A percentile compares a stretch with the other conserved stretches of the same genome.
These are phyloP conservation scores for Vireo griseus DNA, from an alignment of 2,797 vertebrate genomes.

Conservation along the genomic window DNA sequence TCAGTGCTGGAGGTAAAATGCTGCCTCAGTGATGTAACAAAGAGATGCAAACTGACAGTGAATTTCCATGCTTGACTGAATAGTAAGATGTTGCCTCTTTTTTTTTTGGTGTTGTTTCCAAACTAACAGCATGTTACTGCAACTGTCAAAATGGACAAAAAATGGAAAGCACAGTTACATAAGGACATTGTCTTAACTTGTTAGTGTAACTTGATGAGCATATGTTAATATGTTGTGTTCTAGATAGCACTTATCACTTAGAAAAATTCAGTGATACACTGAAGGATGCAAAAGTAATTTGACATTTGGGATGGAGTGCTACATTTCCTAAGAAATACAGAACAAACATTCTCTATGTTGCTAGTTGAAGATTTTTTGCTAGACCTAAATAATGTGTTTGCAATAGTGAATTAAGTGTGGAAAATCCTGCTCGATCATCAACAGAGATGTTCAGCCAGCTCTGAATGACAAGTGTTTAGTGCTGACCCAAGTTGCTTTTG, in stretches of 20 bases:
- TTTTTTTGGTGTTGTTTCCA: not conserved
- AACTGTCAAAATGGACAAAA: not conserved
- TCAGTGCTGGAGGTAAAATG: conserved; percentile 54
- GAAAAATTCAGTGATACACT: not conserved
- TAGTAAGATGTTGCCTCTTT: not conserved
- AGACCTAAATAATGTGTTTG: not conserved
- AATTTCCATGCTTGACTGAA: not conserved
- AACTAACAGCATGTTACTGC: not conserved
- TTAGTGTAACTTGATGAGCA: not conserved
- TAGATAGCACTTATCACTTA: not conserved
- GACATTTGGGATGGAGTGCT: not conserved
- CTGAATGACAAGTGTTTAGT: not conserved
- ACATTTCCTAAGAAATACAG: not conserved
- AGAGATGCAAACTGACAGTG: not conserved
- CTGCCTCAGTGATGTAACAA: not conserved
- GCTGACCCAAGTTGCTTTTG: not conserved
- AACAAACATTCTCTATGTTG: not conserved
- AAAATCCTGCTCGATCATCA: not conserved
- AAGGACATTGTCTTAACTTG: not conserved
- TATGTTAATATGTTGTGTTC: not conserved
- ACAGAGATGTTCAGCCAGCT: not conserved
- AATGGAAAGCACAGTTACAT: not conserved
- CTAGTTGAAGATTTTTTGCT: not conserved
- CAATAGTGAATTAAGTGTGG: not conserved
- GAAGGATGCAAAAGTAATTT: not conserved